Conservation (phyloP, 2,888 invertebrate genomes). For the Sialis fuliginosa region DNA sequence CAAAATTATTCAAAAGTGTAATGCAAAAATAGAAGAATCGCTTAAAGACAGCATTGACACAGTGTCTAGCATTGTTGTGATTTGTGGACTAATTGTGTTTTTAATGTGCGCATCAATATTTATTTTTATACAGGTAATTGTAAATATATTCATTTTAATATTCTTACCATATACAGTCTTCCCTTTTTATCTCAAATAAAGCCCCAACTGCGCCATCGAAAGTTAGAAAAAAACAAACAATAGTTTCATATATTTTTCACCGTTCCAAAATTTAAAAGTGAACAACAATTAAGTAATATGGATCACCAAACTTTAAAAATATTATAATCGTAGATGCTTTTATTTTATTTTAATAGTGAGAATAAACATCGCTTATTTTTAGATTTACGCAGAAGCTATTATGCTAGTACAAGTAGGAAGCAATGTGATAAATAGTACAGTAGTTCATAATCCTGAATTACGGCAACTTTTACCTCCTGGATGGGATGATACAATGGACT, state of each 20-base stretch:
- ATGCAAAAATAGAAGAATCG: slow-evolving; percentile 38
- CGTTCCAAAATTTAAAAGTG: too few relatives aligned
- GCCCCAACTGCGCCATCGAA: too few relatives aligned
- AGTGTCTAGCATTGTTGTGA: slow-evolving; percentile 71
- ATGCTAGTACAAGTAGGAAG: slow-evolving; percentile 78
- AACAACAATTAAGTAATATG: too few relatives aligned
- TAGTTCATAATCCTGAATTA: slow-evolving; percentile 76
- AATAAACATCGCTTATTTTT: slow-evolving; percentile 13
- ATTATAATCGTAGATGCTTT: background rate
- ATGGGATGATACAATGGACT: slow-evolving; percentile 72
- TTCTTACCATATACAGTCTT: background rate
- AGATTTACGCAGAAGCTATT: slow-evolving; percentile 90
- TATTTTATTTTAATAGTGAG: background rate
- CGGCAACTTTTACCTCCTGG: slow-evolving; percentile 69
- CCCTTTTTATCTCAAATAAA: background rate
- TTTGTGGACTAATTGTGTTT: slow-evolving; percentile 66
- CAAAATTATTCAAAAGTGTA: slow-evolving; percentile 47
- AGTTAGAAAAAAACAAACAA: too few relatives aligned
- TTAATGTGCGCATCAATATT: slow-evolving; percentile 65
- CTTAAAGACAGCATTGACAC: slow-evolving; percentile 67
- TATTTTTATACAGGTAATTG: slow-evolving; percentile 57
- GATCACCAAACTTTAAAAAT: too few relatives aligned
- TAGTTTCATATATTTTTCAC: too few relatives aligned
- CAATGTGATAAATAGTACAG: slow-evolving; percentile 73
- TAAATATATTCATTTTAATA: background rate